A percentile compares a stretch with the other conserved stretches of the same genome.
These are phyloP conservation scores for Parotocinclus haroldoi DNA, from an alignment of 2,797 vertebrate genomes.

Conservation along the genomic window DNA sequence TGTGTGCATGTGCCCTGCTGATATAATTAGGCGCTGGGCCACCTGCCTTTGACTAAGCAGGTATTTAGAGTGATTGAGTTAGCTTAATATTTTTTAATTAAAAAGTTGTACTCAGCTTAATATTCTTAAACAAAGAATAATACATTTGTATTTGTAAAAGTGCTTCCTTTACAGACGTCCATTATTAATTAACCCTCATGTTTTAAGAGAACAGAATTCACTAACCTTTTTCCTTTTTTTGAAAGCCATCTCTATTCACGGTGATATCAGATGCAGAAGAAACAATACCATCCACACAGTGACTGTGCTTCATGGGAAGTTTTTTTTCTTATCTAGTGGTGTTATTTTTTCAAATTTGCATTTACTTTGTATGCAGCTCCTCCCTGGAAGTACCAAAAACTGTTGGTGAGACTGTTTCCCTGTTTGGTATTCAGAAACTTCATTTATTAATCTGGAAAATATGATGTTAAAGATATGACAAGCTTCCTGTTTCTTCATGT, in stretches of 20 bases:
- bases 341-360: not conserved
- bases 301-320: not conserved
- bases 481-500: too few relatives aligned
- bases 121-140: too few relatives aligned
- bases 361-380: constrained; percentile 1
- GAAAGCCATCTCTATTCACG: constrained; percentile 35
- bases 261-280: not conserved
- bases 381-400: not conserved
- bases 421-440: not conserved
- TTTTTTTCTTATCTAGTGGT: not conserved
- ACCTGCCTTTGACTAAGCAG: too few relatives aligned
- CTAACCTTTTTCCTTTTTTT: constrained; percentile 39
- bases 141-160: too few relatives aligned
- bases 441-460: too few relatives aligned
- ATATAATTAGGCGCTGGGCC: too few relatives aligned
- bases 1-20: too few relatives aligned
- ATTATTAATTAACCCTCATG: too few relatives aligned
- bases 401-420: not conserved
- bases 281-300: not conserved
- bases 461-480: too few relatives aligned
- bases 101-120: too few relatives aligned
- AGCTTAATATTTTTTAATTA: too few relatives aligned
- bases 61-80: too few relatives aligned
- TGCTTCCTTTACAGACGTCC: not conserved
- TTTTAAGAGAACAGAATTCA: constrained; percentile 9